phyloP scores from a whole-genome alignment of 2,113 vertebrate species.

The Nothocercus julius region DNA sequence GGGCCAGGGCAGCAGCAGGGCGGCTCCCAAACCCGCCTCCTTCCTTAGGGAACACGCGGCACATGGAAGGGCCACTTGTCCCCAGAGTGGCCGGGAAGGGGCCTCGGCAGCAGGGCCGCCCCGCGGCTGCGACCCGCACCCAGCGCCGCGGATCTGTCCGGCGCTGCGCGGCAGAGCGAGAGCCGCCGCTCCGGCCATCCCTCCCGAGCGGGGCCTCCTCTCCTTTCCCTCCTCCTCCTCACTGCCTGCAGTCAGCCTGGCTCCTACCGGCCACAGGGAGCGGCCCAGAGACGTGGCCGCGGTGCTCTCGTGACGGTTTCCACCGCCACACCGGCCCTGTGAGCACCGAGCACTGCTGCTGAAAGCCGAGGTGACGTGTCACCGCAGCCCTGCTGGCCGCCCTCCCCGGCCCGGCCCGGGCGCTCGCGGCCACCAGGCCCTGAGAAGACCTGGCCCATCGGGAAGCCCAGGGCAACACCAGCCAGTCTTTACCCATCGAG shows the following conservation, averaged over 20 bases:
- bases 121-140: neutral
- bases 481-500: constrained; percentile 75
- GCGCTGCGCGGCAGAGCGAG: neutral
- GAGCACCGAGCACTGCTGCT: neutral
- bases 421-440: neutral
- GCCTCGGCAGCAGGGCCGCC: neutral
- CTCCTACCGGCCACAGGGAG: neutral
- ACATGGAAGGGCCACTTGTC: neutral
- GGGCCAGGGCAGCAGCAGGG: neutral
- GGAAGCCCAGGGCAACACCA: neutral
- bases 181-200: neutral
- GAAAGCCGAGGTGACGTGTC: fast-evolving
- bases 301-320: fast-evolving
- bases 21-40: neutral
- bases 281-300: fast-evolving
- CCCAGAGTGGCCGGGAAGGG: neutral
- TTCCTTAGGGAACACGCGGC: neutral
- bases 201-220: neutral
- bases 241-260: fast-evolving
- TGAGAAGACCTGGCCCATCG: neutral
- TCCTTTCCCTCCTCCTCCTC: neutral
- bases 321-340: fast-evolving
- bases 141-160: constrained; percentile 39
- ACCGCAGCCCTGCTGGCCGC: neutral
- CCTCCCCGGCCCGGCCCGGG: neutral